Conservation (phyloP, 2,888 invertebrate genomes). For the Drosophila robusta region DNA sequence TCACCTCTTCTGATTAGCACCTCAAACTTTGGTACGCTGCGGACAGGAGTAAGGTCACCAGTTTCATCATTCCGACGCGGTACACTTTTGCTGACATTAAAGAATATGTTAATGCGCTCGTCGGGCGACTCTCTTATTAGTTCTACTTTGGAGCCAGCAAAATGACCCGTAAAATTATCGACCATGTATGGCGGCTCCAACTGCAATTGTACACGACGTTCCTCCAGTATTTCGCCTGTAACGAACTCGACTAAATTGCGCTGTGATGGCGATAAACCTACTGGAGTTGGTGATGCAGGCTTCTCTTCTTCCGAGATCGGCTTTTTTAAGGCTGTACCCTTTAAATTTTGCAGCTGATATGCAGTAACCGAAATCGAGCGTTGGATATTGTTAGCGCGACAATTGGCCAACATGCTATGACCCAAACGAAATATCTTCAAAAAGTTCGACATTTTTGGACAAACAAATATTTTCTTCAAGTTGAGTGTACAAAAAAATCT, state of each 20-base stretch:
- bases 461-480: constrained; percentile 7
- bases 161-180: constrained; percentile 33
- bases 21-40: constrained; percentile 53
- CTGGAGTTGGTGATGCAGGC: background rate
- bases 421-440: constrained; percentile 28
- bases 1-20: constrained; percentile 42
- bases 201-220: constrained; percentile 46
- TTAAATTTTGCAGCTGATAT: constrained; percentile 30
- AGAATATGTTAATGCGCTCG: constrained; percentile 41
- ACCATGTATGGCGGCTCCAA: constrained; percentile 33
- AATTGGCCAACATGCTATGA: constrained; percentile 1
- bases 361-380: constrained; percentile 27
- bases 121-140: constrained; percentile 18
- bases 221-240: constrained; percentile 48
- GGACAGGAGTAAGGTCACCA: constrained; percentile 22
- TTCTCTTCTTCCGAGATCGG: constrained; percentile 16
- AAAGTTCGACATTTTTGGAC: constrained; percentile 31
- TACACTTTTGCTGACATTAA: constrained; percentile 57
- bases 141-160: constrained; percentile 44
- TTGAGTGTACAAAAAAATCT: constrained; percentile 5
- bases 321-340: constrained; percentile 20
- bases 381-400: constrained; percentile 21
- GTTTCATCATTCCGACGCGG: constrained; percentile 33
- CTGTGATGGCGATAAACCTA: constrained; percentile 20
- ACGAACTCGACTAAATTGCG: constrained; percentile 44